These are phyloP conservation scores for Acrobasis suavella DNA, from an alignment of 2,888 invertebrate species.

Conservation along the genomic window DNA sequence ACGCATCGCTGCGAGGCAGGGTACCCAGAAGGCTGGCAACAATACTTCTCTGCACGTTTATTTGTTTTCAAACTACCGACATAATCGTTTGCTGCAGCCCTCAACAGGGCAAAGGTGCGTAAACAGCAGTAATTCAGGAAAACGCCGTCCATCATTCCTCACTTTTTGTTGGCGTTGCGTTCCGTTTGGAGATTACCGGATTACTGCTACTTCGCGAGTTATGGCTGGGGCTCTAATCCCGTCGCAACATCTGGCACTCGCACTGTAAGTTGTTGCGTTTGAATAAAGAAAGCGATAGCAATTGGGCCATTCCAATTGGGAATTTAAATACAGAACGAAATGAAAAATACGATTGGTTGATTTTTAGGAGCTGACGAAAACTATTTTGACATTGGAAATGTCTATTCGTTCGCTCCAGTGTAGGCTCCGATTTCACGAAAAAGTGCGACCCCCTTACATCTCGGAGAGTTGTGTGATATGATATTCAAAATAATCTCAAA, in stretches of 20 bases:
- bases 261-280: slow-evolving; percentile 5
- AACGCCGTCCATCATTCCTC: slow-evolving; percentile 36
- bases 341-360: too few relatives aligned
- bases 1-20: too few relatives aligned
- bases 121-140: slow-evolving; percentile 43
- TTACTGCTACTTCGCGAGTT: slow-evolving; percentile 37
- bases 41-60: neutral
- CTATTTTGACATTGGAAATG: too few relatives aligned
- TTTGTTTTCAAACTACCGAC: neutral
- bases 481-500: too few relatives aligned
- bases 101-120: slow-evolving; percentile 37
- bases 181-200: slow-evolving; percentile 39
- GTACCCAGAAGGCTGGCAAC: neutral
- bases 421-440: too few relatives aligned
- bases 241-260: slow-evolving; percentile 32
- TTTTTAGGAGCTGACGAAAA: too few relatives aligned
- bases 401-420: too few relatives aligned
- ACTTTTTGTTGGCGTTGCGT: slow-evolving; percentile 35
- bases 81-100: neutral
- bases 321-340: neutral
- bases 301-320: neutral
- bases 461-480: too few relatives aligned
- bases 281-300: neutral
- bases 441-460: too few relatives aligned
- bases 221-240: slow-evolving; percentile 40